Evolutionary conservation across 2,113 vertebrate species (phyloP).

Genomic region (Channa maculata): DNA sequence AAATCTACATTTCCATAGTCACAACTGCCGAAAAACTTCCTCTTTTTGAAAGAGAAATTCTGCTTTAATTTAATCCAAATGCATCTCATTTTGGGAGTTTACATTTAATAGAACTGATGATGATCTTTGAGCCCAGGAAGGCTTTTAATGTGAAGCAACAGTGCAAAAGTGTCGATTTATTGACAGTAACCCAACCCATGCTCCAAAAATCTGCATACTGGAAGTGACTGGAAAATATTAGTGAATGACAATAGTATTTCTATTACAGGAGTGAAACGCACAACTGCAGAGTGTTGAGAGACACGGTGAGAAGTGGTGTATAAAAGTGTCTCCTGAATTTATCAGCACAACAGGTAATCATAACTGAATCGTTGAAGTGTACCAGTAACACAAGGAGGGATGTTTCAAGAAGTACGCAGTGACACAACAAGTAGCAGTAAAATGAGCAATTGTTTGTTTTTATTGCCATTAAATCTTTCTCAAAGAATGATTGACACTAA

Average conservation of each 20-base stretch:
- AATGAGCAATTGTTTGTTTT: too few species aligned
- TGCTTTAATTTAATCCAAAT: constrained; percentile 1
- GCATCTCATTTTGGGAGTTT: not conserved
- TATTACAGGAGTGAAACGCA: too few species aligned
- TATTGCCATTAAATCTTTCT: too few species aligned
- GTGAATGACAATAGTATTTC: not conserved
- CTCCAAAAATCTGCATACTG: not conserved
- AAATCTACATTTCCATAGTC: constrained; percentile 10
- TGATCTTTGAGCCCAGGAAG: not conserved
- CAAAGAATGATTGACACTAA: too few species aligned
- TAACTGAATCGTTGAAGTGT: too few species aligned
- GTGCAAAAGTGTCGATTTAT: not conserved
- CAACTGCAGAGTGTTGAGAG: not conserved
- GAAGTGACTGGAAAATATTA: not conserved
- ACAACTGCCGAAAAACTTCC: not conserved
- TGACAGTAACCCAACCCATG: not conserved
- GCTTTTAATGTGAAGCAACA: constrained; percentile 1
- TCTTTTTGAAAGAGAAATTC: not conserved
- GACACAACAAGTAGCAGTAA: too few species aligned
- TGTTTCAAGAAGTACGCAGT: too few species aligned
- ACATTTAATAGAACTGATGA: not conserved
- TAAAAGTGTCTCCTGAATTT: too few species aligned
- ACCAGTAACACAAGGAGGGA: too few species aligned
- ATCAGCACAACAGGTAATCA: too few species aligned
- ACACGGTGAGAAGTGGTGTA: not conserved